phyloP scores from a whole-genome alignment of 2,797 vertebrate species.

The Acanthurus lineatus region DNA sequence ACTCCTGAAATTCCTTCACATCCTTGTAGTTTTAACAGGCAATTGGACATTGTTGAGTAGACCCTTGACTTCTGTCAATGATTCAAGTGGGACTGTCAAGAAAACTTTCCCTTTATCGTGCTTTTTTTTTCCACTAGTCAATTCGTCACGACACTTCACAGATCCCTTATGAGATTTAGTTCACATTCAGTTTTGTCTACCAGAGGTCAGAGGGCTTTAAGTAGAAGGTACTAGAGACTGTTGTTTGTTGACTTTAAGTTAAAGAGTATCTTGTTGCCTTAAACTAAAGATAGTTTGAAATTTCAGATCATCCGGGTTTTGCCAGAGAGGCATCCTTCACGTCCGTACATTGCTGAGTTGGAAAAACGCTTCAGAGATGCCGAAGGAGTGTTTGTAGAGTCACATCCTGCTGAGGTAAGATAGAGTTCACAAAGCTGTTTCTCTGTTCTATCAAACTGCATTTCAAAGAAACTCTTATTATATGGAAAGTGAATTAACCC shows the following conservation, averaged over 20 bases:
- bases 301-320: conserved; percentile 79
- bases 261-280: background rate
- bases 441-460: conserved; percentile 1
- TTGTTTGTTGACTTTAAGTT: background rate
- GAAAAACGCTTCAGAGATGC: conserved; percentile 75
- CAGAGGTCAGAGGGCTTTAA: background rate
- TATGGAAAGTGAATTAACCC: conserved; percentile 26
- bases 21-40: background rate
- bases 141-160: no score
- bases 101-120: background rate
- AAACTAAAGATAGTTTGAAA: background rate
- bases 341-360: conserved; percentile 73
- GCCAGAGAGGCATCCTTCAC: conserved; percentile 83
- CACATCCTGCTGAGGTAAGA: conserved; percentile 75
- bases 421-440: conserved; percentile 3
- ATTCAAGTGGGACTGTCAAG: background rate
- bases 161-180: no score
- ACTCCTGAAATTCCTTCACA: background rate
- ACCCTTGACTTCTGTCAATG: background rate
- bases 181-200: background rate
- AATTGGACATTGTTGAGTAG: background rate
- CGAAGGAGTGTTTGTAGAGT: conserved; percentile 69
- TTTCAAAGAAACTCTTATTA: conserved; percentile 22
- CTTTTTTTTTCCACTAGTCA: no score
- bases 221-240: background rate